Conservation (phyloP, 2,113 vertebrate species). For the Chlorodrepanis virens region DNA sequence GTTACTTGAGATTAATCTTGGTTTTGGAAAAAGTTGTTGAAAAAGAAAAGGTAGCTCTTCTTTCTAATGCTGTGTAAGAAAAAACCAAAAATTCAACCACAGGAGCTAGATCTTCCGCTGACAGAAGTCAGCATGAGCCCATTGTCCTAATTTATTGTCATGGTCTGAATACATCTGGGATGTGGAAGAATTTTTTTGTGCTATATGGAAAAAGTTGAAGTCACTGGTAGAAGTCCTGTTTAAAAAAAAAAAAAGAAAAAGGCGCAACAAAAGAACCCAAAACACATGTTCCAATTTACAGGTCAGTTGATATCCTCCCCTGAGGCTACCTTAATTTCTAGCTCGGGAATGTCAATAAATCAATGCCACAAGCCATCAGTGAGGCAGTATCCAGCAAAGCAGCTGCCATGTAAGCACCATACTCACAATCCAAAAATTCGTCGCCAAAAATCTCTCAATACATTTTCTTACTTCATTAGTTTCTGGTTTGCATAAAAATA, state of each 20-base stretch:
- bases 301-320: constrained; percentile 46
- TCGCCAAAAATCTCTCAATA: constrained; percentile 9
- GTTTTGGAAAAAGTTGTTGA: neutral
- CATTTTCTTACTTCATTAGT: constrained; percentile 3
- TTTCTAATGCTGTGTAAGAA: neutral
- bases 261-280: neutral
- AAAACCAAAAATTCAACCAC: neutral
- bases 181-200: neutral
- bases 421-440: rapidly evolving
- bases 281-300: constrained; percentile 43
- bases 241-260: neutral
- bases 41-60: neutral
- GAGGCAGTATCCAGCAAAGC: neutral
- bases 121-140: neutral
- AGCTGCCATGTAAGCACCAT: neutral
- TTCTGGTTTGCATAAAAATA: constrained; percentile 17
- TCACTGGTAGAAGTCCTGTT: neutral
- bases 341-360: neutral
- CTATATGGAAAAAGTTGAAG: neutral
- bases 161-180: neutral
- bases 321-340: constrained; percentile 18
- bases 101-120: neutral
- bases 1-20: neutral
- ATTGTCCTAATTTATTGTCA: constrained; percentile 10
- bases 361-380: constrained; percentile 23